phyloP scores from a whole-genome alignment of 1,140 invertebrate species.

The Bombus picipes region DNA sequence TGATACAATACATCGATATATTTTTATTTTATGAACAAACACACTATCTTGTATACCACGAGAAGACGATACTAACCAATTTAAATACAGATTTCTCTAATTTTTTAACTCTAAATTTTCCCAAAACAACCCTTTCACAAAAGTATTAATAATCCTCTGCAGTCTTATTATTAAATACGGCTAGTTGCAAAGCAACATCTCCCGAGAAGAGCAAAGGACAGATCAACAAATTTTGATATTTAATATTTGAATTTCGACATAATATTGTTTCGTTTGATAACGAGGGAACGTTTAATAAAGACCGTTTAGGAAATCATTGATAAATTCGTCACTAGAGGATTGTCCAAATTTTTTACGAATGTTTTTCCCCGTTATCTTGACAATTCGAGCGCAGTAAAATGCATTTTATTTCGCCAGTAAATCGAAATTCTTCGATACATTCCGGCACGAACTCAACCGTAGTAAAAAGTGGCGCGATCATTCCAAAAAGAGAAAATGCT shows the following conservation, averaged over 20 bases:
- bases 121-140: too few species aligned
- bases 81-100: too few species aligned
- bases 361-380: constrained; percentile 14
- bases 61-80: too few species aligned
- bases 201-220: too few species aligned
- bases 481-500: not conserved
- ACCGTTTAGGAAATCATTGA: constrained; percentile 11
- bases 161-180: too few species aligned
- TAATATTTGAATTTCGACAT: not conserved
- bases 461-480: constrained; percentile 9
- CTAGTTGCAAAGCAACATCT: too few species aligned
- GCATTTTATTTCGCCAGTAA: not conserved
- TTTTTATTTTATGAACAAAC: too few species aligned
- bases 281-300: not conserved
- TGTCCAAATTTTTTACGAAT: not conserved
- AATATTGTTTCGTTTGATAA: not conserved
- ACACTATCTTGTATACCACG: too few species aligned
- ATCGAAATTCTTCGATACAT: not conserved
- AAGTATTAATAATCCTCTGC: too few species aligned
- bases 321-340: not conserved
- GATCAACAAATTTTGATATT: too few species aligned
- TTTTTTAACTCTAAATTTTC: too few species aligned
- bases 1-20: too few species aligned
- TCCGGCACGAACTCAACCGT: not conserved
- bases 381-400: not conserved